Conservation (phyloP, 2,888 invertebrate species). For the Emmelina monodactyla region DNA sequence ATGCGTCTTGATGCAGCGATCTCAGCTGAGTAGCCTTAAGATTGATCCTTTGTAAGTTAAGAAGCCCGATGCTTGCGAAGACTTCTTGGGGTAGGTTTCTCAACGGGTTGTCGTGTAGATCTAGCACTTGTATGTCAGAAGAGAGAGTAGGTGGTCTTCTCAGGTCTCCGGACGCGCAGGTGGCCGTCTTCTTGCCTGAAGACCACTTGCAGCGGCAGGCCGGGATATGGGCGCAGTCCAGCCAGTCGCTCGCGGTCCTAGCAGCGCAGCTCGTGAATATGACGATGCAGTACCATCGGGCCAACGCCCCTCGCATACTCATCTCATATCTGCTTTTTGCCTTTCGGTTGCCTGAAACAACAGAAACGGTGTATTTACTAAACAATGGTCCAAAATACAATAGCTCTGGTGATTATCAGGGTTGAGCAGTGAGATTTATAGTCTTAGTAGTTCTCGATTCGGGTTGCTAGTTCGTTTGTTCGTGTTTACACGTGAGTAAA, state of each 20-base stretch:
- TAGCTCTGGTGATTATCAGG: too few species aligned
- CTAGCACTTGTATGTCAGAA: conserved; percentile 72
- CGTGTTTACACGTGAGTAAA: too few species aligned
- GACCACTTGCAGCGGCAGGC: conserved; percentile 93
- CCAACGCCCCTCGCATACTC: conserved; percentile 65
- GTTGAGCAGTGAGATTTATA: too few species aligned
- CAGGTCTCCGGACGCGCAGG: conserved; percentile 83
- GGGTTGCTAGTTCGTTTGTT: too few species aligned
- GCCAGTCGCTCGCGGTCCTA: conserved; percentile 76
- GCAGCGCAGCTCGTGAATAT: conserved; percentile 59
- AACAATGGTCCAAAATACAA: too few species aligned
- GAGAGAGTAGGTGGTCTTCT: conserved; percentile 75
- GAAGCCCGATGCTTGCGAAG: conserved; percentile 78
- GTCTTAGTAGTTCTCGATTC: too few species aligned
- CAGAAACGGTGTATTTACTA: conserved; percentile 30
- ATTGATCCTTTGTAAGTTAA: conserved; percentile 86
- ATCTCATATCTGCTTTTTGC: conserved; percentile 64
- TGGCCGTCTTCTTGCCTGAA: conserved; percentile 88
- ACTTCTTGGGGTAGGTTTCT: conserved; percentile 78
- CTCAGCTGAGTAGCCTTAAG: conserved; percentile 78
- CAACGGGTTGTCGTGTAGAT: conserved; percentile 83
- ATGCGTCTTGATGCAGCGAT: conserved; percentile 84
- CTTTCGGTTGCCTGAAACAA: conserved; percentile 62
- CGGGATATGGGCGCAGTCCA: conserved; percentile 83
- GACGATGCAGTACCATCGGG: conserved; percentile 62